Evolutionary conservation across 2,888 invertebrate species (phyloP).

Genomic region (Diadegma fenestrale): DNA sequence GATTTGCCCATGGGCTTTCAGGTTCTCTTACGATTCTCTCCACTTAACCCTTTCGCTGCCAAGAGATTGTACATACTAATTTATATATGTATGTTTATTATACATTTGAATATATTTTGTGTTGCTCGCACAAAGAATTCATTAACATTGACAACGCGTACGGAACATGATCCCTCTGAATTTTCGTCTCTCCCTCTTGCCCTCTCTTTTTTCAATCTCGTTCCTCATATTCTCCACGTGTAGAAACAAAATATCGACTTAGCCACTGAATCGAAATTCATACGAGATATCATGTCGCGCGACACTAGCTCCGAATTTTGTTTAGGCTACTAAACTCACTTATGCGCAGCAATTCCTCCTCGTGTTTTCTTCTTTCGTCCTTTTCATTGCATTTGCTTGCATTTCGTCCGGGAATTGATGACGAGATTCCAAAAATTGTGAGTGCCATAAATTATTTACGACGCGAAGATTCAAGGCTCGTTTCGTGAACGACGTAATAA

Average conservation of each 20-base stretch:
- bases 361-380: background rate
- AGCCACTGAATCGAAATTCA: constrained; percentile 52
- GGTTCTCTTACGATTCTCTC: background rate
- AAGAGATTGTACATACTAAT: constrained; percentile 1
- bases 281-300: constrained; percentile 50
- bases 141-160: constrained; percentile 36
- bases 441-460: background rate
- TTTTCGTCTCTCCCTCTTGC: constrained; percentile 10
- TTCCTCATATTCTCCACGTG: constrained; percentile 22
- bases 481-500: background rate
- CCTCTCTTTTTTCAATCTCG: constrained; percentile 25
- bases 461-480: background rate
- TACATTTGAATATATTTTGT: constrained; percentile 24
- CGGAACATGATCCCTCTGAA: constrained; percentile 5
- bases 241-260: constrained; percentile 44
- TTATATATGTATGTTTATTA: constrained; percentile 12
- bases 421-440: background rate
- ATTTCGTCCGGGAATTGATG: background rate
- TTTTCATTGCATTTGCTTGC: no score
- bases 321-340: constrained; percentile 61
- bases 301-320: constrained; percentile 52
- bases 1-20: constrained; percentile 49
- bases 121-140: constrained; percentile 13
- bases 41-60: constrained; percentile 22
- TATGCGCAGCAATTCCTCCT: constrained; percentile 12